These are phyloP conservation scores for Dicycla oo DNA, from an alignment of 2,888 invertebrate genomes.

Conservation along the genomic window DNA sequence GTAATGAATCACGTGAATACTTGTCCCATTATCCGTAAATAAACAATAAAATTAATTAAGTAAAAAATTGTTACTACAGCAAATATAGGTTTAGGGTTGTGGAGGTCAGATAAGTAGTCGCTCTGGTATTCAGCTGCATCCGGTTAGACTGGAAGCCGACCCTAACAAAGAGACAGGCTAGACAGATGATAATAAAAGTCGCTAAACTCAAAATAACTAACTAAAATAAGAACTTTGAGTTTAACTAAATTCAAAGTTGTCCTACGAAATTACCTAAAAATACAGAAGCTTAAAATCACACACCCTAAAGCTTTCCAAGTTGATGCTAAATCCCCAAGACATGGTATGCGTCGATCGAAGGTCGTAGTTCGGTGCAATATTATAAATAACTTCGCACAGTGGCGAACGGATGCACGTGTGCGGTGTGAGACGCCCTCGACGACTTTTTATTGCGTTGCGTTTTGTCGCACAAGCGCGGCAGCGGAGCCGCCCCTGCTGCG, in stretches of 20 bases:
- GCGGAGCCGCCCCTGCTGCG: conserved; percentile 53
- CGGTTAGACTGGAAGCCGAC: too few relatives aligned
- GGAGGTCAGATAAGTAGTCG: too few relatives aligned
- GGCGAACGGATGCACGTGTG: conserved; percentile 89
- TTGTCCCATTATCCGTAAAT: conserved; percentile 16
- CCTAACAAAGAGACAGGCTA: too few relatives aligned
- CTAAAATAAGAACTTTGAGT: too few relatives aligned
- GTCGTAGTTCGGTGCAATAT: conserved; percentile 61
- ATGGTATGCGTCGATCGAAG: conserved; percentile 43
- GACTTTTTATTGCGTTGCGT: conserved; percentile 83
- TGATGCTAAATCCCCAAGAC: conserved; percentile 39
- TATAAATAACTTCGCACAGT: conserved; percentile 87
- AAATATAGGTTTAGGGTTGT: too few relatives aligned
- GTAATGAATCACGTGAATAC: conserved; percentile 30
- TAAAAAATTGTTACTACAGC: too few relatives aligned
- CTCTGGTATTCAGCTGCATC: too few relatives aligned
- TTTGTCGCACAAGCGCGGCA: conserved; percentile 61
- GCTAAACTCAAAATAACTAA: too few relatives aligned
- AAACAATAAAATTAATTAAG: neutral
- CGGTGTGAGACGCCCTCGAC: conserved; percentile 84
- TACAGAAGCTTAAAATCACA: conserved; percentile 14
- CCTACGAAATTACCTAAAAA: neutral
- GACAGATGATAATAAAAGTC: too few relatives aligned
- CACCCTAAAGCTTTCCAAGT: conserved; percentile 24
- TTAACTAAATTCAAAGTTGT: neutral